Conservation (phyloP, 2,113 vertebrate species). For the Menidia beryllina region DNA sequence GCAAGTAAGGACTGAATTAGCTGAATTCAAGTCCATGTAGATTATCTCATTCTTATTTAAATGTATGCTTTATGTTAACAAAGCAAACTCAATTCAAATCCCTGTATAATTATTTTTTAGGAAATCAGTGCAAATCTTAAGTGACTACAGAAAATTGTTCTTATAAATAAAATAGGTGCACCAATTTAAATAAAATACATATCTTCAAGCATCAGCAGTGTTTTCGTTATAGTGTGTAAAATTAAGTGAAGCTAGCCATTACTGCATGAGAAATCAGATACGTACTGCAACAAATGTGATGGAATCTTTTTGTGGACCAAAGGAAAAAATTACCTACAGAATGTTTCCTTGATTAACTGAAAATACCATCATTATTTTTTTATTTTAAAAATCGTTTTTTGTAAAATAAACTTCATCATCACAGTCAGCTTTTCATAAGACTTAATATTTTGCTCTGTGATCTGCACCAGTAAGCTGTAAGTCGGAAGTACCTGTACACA, state of each 20-base stretch:
- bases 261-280: neutral
- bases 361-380: no score
- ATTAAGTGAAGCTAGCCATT: slow-evolving; percentile 37
- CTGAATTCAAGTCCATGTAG: no score
- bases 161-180: slow-evolving; percentile 9
- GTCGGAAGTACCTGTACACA: no score
- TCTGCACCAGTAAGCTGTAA: no score
- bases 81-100: neutral
- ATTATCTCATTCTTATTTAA: no score
- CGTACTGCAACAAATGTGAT: neutral
- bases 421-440: no score
- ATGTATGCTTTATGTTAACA: neutral
- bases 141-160: neutral
- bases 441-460: no score
- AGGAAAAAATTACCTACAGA: neutral
- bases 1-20: no score
- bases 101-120: neutral
- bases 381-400: no score
- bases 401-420: no score
- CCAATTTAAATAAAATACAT: slow-evolving; percentile 17
- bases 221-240: slow-evolving; percentile 20
- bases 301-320: neutral
- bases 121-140: neutral
- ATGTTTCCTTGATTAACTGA: neutral
- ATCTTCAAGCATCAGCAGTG: neutral